Evolutionary conservation across 2,888 invertebrate species (phyloP).

Genomic region (Stenurella melanura): DNA sequence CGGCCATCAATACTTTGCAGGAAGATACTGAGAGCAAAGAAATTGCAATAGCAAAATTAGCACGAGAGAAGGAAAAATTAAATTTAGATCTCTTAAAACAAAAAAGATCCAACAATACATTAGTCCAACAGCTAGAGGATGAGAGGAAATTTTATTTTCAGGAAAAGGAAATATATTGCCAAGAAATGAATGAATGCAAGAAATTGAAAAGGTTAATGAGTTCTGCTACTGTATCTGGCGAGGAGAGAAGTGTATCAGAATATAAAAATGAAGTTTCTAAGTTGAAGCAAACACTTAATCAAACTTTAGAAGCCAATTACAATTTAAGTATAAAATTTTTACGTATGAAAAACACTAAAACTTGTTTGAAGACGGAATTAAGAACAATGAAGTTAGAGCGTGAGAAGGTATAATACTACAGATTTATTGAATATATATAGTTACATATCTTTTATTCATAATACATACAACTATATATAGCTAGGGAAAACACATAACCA

Average conservation of each 20-base stretch:
- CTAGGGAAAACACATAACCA: neutral
- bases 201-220: conserved; percentile 65
- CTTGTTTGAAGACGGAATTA: conserved; percentile 66
- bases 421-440: neutral
- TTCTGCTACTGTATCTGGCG: conserved; percentile 52
- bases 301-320: conserved; percentile 72
- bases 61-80: conserved; percentile 75
- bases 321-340: conserved; percentile 72
- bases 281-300: conserved; percentile 68
- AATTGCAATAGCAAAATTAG: conserved; percentile 72
- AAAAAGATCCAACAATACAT: conserved; percentile 73
- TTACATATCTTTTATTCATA: neutral
- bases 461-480: neutral
- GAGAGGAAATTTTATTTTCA: conserved; percentile 76
- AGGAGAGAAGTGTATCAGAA: conserved; percentile 59
- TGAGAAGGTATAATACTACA: conserved; percentile 60
- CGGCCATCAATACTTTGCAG: conserved; percentile 72
- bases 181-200: conserved; percentile 73
- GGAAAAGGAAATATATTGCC: conserved; percentile 75
- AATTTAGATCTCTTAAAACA: conserved; percentile 73
- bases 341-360: conserved; percentile 72
- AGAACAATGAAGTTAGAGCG: conserved; percentile 66
- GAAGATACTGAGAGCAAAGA: conserved; percentile 74
- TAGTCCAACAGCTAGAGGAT: conserved; percentile 76
- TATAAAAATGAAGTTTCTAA: conserved; percentile 69